Base-by-base conservation (phyloP, 2,888 invertebrate genomes). In the Balanococcus diminutus region DNA sequence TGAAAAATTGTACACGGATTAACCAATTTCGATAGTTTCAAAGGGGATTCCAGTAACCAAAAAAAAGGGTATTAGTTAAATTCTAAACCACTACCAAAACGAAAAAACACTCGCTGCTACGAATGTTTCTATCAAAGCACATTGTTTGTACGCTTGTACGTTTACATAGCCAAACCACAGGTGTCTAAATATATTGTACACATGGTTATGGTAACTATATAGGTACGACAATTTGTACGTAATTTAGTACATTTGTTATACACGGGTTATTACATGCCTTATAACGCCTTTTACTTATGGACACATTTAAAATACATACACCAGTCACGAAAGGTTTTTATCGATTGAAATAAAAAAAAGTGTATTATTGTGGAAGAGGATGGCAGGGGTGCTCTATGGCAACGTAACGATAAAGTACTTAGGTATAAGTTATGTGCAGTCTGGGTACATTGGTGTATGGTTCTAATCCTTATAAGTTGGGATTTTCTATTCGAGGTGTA, bases 301-400 rank as follows among this genome's bases (percentile, higher is more conserved):
- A 28, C 28, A 75, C 19, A n/a, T 75, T 32, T 75, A 36, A 75
- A 75, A 75, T 32, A 75, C 67, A 14, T 67, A 67, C 6, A 36
- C 31, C 32, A 75, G 75, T 75, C 75, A 75, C 75, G 75, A 25
- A 75, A 75, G 16, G 75, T 75, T 75, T n/a, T 67, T 75, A 75
- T 75, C 75, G 75, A 75, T 75, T 32, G 75, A 75, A 75, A 75
- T 75, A 75, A 75, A 75, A 75, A 75, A 11, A n/a, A 51, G n/a
- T n/a, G n/a, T n/a, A n/a, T n/a, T 51, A 51, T n/a, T 51, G 51
- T 6, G 51, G n/a, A 51, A 51, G 51, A 19, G 51, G n/a, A 19
- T 6, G 51, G n/a, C 16, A 51, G 51, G 51, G 51, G n/a, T 51
- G 19, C n/a, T n/a, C n/a, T n/a, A n/a, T n/a, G n/a, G n/a, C 2